These are phyloP conservation scores for Stenoptilia bipunctidactyla DNA, from an alignment of 2,888 invertebrate species.

Conservation along the genomic window DNA sequence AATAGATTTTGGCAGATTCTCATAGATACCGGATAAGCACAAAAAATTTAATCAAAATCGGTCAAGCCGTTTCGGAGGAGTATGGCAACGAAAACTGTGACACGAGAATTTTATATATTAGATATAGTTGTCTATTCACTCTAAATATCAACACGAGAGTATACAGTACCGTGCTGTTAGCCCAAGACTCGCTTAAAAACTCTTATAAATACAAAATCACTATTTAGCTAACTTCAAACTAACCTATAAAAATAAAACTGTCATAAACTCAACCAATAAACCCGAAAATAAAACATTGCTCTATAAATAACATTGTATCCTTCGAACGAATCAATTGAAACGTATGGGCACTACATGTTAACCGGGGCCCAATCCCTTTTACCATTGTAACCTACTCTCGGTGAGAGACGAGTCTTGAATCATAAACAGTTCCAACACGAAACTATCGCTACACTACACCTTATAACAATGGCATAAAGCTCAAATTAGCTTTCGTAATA, in stretches of 20 bases:
- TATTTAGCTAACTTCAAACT: neutral
- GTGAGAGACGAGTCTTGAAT: constrained; percentile 37
- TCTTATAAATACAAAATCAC: too few species aligned
- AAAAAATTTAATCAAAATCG: too few species aligned
- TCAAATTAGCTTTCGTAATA: constrained; percentile 20
- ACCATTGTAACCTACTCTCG: constrained; percentile 46
- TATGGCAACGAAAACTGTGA: too few species aligned
- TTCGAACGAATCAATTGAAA: constrained; percentile 46
- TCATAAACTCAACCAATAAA: constrained; percentile 2
- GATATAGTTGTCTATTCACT: too few species aligned
- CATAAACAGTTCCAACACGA: constrained; percentile 26
- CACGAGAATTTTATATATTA: too few species aligned
- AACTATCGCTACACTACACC: constrained; percentile 22
- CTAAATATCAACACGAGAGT: too few species aligned
- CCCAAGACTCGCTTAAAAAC: too few species aligned
- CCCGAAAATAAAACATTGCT: neutral
- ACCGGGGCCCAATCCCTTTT: constrained; percentile 44
- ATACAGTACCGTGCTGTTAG: too few species aligned
- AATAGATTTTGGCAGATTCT: too few species aligned
- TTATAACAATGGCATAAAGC: constrained; percentile 13
- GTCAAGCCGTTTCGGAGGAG: too few species aligned
- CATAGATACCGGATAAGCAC: too few species aligned
- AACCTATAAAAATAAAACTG: constrained; percentile 3
- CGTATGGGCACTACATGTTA: constrained; percentile 57
- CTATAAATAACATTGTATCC: too few species aligned